Evolutionary conservation across 2,113 vertebrate genomes (phyloP).

Genomic region (Peromyscus maniculatus): DNA sequence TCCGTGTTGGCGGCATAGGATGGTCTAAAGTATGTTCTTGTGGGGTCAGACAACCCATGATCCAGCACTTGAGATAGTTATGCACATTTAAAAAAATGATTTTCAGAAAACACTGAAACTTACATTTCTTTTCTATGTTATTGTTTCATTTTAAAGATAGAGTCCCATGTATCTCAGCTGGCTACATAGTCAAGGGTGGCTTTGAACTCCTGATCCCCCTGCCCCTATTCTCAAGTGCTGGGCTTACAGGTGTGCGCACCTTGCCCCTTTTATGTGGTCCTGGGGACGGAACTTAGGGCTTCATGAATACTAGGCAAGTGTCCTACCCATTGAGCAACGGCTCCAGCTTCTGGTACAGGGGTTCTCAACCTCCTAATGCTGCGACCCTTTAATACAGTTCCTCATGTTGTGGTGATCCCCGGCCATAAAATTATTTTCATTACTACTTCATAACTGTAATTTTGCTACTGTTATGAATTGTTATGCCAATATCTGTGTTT

Average conservation of each 20-base stretch:
- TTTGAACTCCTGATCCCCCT: background rate
- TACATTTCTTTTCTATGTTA: background rate
- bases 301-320: background rate
- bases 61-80: background rate
- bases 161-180: background rate
- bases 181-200: background rate
- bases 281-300: background rate
- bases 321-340: no score
- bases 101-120: background rate
- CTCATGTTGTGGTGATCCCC: background rate
- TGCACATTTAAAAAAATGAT: background rate
- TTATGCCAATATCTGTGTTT: background rate
- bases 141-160: background rate
- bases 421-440: background rate
- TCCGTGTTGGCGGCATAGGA: background rate
- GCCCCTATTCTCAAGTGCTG: background rate
- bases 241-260: background rate
- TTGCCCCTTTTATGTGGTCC: background rate
- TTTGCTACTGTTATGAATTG: background rate
- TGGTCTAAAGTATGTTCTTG: background rate
- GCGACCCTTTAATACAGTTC: background rate
- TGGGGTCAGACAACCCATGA: background rate
- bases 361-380: background rate
- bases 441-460: background rate
- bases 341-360: background rate